Evolutionary conservation across 2,797 vertebrate species (phyloP).

Genomic region (Antrozous pallidus): DNA sequence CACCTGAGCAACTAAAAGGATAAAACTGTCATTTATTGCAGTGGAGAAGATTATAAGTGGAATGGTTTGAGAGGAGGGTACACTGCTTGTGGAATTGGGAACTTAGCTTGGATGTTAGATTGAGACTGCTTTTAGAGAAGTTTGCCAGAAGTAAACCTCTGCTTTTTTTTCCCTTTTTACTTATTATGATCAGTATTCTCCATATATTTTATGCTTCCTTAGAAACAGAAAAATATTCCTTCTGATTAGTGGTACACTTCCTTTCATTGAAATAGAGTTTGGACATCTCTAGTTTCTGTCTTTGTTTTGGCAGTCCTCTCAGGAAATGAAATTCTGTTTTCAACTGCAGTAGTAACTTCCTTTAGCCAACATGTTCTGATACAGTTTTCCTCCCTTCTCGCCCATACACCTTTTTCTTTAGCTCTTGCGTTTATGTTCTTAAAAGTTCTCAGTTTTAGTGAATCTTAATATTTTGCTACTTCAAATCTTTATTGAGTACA

Average conservation of each 20-base stretch:
- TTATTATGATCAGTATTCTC: neutral
- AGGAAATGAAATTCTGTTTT: constrained; percentile 44
- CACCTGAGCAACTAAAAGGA: neutral
- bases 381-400: constrained; percentile 8
- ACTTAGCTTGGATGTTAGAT: neutral
- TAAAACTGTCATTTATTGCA: neutral
- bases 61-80: neutral
- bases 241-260: neutral
- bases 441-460: neutral
- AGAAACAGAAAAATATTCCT: constrained; percentile 14
- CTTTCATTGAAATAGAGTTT: constrained; percentile 27
- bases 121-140: neutral
- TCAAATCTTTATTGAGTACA: constrained; percentile 22
- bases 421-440: neutral
- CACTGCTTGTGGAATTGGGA: neutral
- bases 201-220: neutral
- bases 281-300: neutral
- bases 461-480: neutral
- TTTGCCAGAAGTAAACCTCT: neutral
- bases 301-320: constrained; percentile 26
- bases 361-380: neutral
- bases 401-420: neutral
- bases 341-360: neutral
- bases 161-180: neutral
- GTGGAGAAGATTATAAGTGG: neutral